Conservation (phyloP, 2,113 vertebrate genomes). For the Spea multiplicata region DNA sequence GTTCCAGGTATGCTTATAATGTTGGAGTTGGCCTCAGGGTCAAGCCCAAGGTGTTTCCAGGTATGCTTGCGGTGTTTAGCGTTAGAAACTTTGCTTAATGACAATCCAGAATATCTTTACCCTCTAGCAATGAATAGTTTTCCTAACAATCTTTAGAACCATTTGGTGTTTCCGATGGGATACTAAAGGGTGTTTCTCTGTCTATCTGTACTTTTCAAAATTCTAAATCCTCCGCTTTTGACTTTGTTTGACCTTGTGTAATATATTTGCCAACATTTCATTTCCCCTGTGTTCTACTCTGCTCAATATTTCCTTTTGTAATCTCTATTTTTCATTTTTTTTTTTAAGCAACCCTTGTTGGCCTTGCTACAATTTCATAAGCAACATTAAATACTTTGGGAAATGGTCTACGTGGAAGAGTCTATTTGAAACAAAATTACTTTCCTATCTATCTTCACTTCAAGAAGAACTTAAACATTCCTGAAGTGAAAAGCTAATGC, state of each 20-base stretch:
- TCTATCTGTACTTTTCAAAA: neutral
- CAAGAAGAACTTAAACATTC: slow-evolving; percentile 45
- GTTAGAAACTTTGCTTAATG: no score
- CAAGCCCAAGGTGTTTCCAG: no score
- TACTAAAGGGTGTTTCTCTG: no score
- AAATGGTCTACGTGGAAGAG: slow-evolving; percentile 43
- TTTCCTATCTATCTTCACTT: slow-evolving; percentile 46
- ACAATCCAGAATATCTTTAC: no score
- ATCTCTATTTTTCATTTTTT: slow-evolving; percentile 12
- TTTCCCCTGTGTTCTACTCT: slow-evolving; percentile 32
- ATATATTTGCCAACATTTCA: slow-evolving; percentile 40
- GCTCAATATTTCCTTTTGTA: slow-evolving; percentile 25
- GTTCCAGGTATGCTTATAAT: no score
- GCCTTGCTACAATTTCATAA: slow-evolving; percentile 40
- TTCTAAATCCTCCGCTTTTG: neutral
- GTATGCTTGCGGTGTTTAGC: no score
- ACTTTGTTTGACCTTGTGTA: slow-evolving; percentile 31
- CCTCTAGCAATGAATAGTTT: no score
- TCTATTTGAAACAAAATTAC: slow-evolving; percentile 47
- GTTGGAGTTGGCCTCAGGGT: no score
- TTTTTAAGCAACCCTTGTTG: slow-evolving; percentile 8
- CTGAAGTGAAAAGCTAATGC: slow-evolving; percentile 38
- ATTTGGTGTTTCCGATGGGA: no score
- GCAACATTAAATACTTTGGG: slow-evolving; percentile 44
- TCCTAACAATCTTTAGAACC: no score